phyloP scores from a whole-genome alignment of 2,113 vertebrate genomes.

The Nymphicus hollandicus region DNA sequence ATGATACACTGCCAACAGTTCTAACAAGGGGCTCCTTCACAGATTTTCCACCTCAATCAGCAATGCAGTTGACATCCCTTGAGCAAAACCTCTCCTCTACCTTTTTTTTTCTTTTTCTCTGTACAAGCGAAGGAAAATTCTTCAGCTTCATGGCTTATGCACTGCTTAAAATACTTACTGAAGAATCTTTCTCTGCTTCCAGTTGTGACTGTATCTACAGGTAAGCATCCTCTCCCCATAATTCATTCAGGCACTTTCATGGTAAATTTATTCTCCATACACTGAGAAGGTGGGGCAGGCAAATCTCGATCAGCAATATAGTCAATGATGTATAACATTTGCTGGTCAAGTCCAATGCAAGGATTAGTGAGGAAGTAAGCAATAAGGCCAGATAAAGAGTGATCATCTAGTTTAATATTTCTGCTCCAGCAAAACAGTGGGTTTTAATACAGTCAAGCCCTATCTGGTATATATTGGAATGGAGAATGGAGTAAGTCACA shows the following conservation, averaged over 20 bases:
- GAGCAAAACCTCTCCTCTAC: not conserved
- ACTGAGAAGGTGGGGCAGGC: not conserved
- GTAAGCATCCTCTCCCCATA: not conserved
- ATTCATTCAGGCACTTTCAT: not conserved
- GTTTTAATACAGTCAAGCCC: not conserved
- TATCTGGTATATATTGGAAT: not conserved
- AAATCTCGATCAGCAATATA: not conserved
- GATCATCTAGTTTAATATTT: not conserved
- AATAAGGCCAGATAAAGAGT: not conserved
- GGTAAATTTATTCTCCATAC: not conserved
- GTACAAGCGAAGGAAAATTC: not conserved
- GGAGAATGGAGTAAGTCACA: not conserved
- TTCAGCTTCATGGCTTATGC: not conserved
- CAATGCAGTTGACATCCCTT: slow-evolving; percentile 36
- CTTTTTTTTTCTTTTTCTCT: not conserved
- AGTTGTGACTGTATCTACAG: not conserved
- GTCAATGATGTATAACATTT: not conserved
- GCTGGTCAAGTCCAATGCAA: not conserved
- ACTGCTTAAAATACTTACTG: not conserved
- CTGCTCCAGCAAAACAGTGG: not conserved
- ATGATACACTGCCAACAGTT: slow-evolving; percentile 34
- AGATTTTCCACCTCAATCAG: slow-evolving; percentile 54
- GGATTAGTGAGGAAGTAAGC: not conserved
- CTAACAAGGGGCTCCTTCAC: slow-evolving; percentile 34
- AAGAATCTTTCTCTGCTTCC: not conserved